Conservation (phyloP, 2,888 invertebrate genomes). For the Archips xylosteana region DNA sequence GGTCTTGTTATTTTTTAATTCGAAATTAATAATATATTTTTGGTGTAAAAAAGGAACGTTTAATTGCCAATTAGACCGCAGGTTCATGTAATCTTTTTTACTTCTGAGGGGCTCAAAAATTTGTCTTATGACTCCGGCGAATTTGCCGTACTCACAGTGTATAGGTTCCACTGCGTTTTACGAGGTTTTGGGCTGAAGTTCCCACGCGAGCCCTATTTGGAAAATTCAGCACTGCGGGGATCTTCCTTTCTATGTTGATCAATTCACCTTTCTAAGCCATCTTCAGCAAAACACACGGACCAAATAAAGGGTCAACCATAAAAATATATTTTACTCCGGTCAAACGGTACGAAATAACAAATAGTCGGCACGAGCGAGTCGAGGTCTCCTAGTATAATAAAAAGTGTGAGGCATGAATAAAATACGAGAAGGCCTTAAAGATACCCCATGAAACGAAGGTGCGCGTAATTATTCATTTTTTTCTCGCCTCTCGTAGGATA, state of each 20-base stretch:
- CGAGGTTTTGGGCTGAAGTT: too few relatives aligned
- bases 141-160: too few relatives aligned
- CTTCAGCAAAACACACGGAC: neutral
- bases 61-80: too few relatives aligned
- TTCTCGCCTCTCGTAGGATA: constrained; percentile 39
- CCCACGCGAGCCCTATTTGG: neutral
- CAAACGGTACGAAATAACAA: constrained; percentile 14
- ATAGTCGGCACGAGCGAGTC: constrained; percentile 19
- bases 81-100: too few relatives aligned
- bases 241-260: neutral
- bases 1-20: too few relatives aligned
- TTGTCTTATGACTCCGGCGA: too few relatives aligned
- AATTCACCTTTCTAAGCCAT: neutral
- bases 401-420: constrained; percentile 36
- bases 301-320: constrained; percentile 10
- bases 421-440: constrained; percentile 30
- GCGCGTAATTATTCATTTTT: constrained; percentile 43
- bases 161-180: too few relatives aligned
- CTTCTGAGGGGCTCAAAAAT: too few relatives aligned
- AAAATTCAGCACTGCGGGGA: neutral
- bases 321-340: constrained; percentile 5
- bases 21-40: too few relatives aligned
- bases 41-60: too few relatives aligned
- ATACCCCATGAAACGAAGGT: constrained; percentile 28
- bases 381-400: constrained; percentile 26